Percentiles rank a stretch among this genome's conserved stretches.
Conservation (phyloP, 2,113 vertebrate species). For the Mormoops blainvillei region DNA sequence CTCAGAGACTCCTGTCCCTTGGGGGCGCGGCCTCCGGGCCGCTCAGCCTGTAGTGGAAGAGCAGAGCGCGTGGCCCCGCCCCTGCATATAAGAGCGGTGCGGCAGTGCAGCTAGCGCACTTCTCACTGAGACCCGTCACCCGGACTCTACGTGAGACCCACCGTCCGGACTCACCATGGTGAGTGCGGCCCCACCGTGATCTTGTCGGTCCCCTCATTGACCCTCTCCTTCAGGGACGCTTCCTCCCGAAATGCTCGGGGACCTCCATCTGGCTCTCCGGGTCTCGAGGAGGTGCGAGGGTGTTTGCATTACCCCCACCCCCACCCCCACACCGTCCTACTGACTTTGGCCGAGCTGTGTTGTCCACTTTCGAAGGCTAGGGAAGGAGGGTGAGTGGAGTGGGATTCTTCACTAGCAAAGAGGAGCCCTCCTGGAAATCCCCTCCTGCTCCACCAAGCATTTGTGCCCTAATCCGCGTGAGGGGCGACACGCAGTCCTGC, state of each 20-base stretch:
- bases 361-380: constrained; percentile 3
- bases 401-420: background rate
- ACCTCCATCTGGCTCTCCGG: background rate
- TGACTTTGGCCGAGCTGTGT: constrained; percentile 36
- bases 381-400: background rate
- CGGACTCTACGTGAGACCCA: constrained; percentile 73
- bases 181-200: constrained; percentile 41
- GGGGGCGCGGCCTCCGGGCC: constrained; percentile 20
- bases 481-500: constrained; percentile 17
- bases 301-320: background rate
- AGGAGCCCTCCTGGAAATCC: background rate
- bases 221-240: background rate
- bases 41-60: background rate
- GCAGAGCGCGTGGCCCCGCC: constrained; percentile 7
- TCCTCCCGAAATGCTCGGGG: background rate
- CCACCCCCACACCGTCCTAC: background rate
- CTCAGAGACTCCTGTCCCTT: background rate
- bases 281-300: background rate
- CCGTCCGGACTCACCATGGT: constrained; percentile 63
- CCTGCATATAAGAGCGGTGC: constrained; percentile 60
- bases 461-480: background rate
- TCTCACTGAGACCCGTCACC: constrained; percentile 74
- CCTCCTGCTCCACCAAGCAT: background rate
- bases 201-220: background rate
- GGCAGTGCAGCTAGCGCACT: constrained; percentile 73